Conservation (phyloP, 2,797 vertebrate species). For the Mastacembelus armatus region DNA sequence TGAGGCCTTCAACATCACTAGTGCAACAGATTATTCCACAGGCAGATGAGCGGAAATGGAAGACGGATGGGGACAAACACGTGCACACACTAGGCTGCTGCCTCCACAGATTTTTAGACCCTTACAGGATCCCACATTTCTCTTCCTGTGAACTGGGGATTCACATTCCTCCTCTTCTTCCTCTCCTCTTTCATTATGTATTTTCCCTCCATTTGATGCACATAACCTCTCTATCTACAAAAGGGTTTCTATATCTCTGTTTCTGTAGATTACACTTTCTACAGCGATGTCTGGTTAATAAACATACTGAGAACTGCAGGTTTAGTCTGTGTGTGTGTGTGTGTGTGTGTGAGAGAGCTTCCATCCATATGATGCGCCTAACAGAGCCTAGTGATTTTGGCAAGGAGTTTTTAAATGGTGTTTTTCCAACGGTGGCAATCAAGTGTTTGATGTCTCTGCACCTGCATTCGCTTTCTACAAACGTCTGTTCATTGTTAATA, state of each 20-base stretch:
- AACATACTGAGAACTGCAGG: slow-evolving; percentile 57
- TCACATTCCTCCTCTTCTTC: slow-evolving; percentile 2
- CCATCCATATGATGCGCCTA: too few species aligned
- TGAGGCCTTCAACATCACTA: neutral
- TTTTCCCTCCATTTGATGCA: neutral
- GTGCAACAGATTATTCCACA: neutral
- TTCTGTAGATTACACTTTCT: slow-evolving; percentile 56
- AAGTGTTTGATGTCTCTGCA: too few species aligned
- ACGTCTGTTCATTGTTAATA: neutral
- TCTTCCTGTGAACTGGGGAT: slow-evolving; percentile 19
- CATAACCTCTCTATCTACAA: neutral
- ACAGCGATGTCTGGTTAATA: slow-evolving; percentile 37
- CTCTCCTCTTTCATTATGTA: neutral
- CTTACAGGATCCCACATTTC: slow-evolving; percentile 29
- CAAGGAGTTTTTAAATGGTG: too few species aligned
- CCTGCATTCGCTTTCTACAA: too few species aligned
- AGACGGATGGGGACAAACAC: slow-evolving; percentile 20
- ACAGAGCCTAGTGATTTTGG: too few species aligned
- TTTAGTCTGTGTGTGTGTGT: slow-evolving; percentile 17
- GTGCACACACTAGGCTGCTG: slow-evolving; percentile 45
- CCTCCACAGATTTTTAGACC: slow-evolving; percentile 43
- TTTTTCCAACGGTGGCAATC: too few species aligned
- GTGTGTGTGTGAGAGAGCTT: neutral
- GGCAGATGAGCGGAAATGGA: slow-evolving; percentile 25
- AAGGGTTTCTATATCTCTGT: slow-evolving; percentile 11